Evolutionary conservation across 2,888 invertebrate species (phyloP).

Genomic region (Ennomos erosarius): DNA sequence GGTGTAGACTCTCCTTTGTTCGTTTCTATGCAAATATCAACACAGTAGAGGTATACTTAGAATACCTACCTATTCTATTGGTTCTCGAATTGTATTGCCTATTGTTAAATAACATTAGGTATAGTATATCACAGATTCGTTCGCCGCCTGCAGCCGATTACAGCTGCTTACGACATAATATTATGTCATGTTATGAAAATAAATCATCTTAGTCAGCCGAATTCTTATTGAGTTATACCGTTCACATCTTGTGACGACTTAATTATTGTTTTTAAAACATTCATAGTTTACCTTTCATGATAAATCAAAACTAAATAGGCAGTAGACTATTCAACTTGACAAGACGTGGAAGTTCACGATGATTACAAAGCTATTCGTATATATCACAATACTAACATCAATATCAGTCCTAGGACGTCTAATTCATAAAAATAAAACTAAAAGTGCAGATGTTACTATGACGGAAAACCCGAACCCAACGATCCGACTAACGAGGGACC

Average conservation of each 20-base stretch:
- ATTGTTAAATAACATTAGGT: too few relatives aligned
- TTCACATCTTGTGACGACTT: slow-evolving; percentile 51
- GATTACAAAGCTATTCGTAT: slow-evolving; percentile 48
- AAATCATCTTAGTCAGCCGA: slow-evolving; percentile 47
- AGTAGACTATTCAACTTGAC: slow-evolving; percentile 51
- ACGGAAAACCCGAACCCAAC: slow-evolving; percentile 44
- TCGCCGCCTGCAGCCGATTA: too few relatives aligned
- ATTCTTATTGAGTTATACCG: slow-evolving; percentile 43
- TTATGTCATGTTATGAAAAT: slow-evolving; percentile 47
- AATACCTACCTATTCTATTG: too few relatives aligned
- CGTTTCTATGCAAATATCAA: too few relatives aligned
- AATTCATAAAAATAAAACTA: slow-evolving; percentile 53
- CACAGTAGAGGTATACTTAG: too few relatives aligned
- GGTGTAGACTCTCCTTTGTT: too few relatives aligned
- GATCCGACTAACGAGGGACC: slow-evolving; percentile 50
- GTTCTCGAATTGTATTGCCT: too few relatives aligned
- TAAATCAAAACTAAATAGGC: slow-evolving; percentile 52
- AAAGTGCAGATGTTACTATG: slow-evolving; percentile 43
- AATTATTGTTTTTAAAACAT: slow-evolving; percentile 64
- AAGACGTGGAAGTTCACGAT: slow-evolving; percentile 52
- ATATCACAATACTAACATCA: slow-evolving; percentile 41
- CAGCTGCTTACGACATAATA: slow-evolving; percentile 11
- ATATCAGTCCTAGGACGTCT: slow-evolving; percentile 50
- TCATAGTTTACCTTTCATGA: slow-evolving; percentile 61
- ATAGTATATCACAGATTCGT: too few relatives aligned